Evolutionary conservation across 2,797 vertebrate species (phyloP).

Genomic region (Molossus molossus): DNA sequence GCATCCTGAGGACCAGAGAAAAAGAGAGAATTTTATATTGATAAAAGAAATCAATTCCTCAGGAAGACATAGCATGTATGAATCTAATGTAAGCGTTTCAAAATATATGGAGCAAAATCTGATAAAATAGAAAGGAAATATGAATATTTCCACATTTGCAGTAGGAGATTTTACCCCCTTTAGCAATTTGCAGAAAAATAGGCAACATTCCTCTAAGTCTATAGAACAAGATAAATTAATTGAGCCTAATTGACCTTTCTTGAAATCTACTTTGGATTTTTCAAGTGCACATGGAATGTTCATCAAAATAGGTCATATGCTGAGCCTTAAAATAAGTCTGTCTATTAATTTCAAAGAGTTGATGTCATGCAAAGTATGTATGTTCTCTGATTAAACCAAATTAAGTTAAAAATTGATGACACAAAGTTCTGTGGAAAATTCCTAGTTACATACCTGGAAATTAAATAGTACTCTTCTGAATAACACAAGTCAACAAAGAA

Average conservation of each 20-base stretch:
- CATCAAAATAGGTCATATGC: neutral
- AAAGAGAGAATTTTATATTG: neutral
- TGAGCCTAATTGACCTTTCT: constrained; percentile 4
- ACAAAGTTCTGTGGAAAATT: neutral
- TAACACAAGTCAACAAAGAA: constrained; percentile 35
- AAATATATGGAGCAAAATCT: constrained; percentile 24
- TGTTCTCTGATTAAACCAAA: neutral
- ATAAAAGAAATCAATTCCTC: neutral
- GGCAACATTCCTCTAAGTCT: neutral
- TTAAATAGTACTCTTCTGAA: neutral
- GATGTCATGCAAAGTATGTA: constrained; percentile 2
- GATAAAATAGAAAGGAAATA: constrained; percentile 1
- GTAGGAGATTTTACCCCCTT: neutral
- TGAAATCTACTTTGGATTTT: constrained; percentile 5
- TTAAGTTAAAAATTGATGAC: constrained; percentile 12
- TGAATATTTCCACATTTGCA: constrained; percentile 4
- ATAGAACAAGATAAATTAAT: neutral
- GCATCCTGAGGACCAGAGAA: neutral
- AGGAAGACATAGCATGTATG: neutral
- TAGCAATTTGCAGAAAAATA: constrained; percentile 37
- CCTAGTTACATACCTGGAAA: neutral
- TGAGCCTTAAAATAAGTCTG: neutral
- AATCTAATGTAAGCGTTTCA: constrained; percentile 4
- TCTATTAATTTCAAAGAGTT: constrained; percentile 36
- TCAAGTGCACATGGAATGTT: neutral